Conservation (phyloP, 2,888 invertebrate species). For the Cylloceria caligata region DNA sequence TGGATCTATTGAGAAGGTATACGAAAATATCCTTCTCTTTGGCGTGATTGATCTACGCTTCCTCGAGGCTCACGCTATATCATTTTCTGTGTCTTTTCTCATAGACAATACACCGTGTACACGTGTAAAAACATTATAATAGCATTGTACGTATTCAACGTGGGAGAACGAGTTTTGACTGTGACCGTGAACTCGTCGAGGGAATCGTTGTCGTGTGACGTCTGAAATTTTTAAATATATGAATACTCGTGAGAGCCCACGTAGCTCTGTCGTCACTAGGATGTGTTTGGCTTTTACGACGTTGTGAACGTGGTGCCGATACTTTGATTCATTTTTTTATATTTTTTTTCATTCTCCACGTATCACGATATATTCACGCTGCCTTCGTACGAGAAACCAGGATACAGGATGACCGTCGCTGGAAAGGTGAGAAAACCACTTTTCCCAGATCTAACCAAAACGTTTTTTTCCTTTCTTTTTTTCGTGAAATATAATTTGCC, state of each 20-base stretch:
- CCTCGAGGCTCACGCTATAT: conserved; percentile 8
- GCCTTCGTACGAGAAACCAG: conserved; percentile 67
- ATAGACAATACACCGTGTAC: neutral
- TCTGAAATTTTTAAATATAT: conserved; percentile 7
- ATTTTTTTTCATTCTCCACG: conserved; percentile 17
- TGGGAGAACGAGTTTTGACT: conserved; percentile 66
- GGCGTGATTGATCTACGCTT: conserved; percentile 30
- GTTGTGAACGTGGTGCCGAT: conserved; percentile 62
- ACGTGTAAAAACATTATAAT: neutral
- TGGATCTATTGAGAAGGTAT: conserved; percentile 1
- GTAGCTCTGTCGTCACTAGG: conserved; percentile 42
- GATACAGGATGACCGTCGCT: conserved; percentile 79
- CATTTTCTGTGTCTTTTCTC: neutral
- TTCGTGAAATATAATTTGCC: no score
- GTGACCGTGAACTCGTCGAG: conserved; percentile 63
- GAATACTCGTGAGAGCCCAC: conserved; percentile 7
- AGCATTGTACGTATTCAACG: conserved; percentile 39
- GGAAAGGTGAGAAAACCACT: conserved; percentile 77
- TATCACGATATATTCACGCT: conserved; percentile 23
- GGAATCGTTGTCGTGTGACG: conserved; percentile 55
- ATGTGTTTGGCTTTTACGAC: conserved; percentile 32
- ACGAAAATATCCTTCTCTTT: conserved; percentile 23
- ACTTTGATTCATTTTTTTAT: conserved; percentile 32
- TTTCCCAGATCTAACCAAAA: conserved; percentile 34
- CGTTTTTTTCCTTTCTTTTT: no score